These are phyloP conservation scores for Linurgus olivaceus DNA, from an alignment of 2,797 vertebrate species.

Conservation along the genomic window DNA sequence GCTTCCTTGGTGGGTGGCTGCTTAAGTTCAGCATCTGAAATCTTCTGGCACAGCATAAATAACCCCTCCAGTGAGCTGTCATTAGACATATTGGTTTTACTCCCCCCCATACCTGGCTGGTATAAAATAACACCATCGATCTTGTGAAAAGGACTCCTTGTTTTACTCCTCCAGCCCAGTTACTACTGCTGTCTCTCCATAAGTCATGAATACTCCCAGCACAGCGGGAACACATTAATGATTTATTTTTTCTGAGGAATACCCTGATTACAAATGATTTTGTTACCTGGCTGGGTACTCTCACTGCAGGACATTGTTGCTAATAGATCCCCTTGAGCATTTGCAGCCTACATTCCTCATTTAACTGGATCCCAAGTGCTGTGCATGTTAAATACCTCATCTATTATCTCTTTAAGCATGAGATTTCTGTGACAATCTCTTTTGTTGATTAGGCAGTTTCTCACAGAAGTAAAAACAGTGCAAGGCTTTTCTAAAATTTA, in stretches of 20 bases:
- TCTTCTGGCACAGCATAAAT: constrained; percentile 6
- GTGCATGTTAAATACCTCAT: constrained; percentile 44
- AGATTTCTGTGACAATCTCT: constrained; percentile 1
- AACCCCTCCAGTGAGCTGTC: neutral
- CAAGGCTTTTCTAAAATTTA: neutral
- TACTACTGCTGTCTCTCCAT: neutral
- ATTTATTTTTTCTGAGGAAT: constrained; percentile 41
- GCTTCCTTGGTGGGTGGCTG: neutral
- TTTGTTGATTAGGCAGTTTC: neutral
- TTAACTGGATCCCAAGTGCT: constrained; percentile 32
- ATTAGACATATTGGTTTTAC: constrained; percentile 31
- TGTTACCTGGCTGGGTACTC: constrained; percentile 24
- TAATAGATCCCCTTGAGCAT: constrained; percentile 59
- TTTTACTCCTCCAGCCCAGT: constrained; percentile 9
- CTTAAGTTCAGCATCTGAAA: neutral
- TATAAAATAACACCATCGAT: constrained; percentile 39
- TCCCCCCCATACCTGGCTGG: neutral
- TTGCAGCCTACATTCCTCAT: neutral
- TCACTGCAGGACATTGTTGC: constrained; percentile 9
- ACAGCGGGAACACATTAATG: constrained; percentile 27
- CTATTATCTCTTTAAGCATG: constrained; percentile 39
- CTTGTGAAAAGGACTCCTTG: neutral
- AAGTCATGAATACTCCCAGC: constrained; percentile 27
- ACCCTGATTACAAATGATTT: constrained; percentile 32
- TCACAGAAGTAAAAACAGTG: neutral